phyloP scores from a whole-genome alignment of 2,113 vertebrate species.

The Scatophagus argus region DNA sequence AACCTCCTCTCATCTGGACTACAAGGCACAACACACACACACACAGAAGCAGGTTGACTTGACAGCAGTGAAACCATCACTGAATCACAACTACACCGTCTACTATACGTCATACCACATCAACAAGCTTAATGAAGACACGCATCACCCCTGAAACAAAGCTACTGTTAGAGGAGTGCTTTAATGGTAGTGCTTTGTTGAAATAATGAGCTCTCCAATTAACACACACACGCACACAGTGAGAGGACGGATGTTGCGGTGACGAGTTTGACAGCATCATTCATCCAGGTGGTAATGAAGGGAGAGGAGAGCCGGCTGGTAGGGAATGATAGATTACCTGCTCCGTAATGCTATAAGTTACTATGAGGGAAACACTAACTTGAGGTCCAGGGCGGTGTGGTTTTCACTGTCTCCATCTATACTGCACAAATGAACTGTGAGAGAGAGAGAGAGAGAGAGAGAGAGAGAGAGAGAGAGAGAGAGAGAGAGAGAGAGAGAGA shows the following conservation, averaged over 20 bases:
- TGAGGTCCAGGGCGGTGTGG: constrained; percentile 93
- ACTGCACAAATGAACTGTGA: constrained; percentile 92
- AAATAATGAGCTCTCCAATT: constrained; percentile 35
- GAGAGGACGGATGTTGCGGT: constrained; percentile 45
- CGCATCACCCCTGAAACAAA: constrained; percentile 42
- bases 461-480: too few relatives aligned
- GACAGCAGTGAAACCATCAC: background rate
- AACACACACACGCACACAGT: constrained; percentile 30
- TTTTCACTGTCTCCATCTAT: constrained; percentile 91
- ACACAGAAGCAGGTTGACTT: constrained; percentile 37
- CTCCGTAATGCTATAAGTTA: constrained; percentile 74
- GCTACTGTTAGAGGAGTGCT: constrained; percentile 25
- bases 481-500: too few relatives aligned
- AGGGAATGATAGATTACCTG: constrained; percentile 68
- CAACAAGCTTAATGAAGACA: constrained; percentile 35
- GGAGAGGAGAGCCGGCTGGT: constrained; percentile 39
- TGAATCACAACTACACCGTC: constrained; percentile 29
- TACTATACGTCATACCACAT: constrained; percentile 6
- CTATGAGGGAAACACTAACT: constrained; percentile 87
- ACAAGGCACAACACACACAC: constrained; percentile 46
- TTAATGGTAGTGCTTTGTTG: constrained; percentile 23
- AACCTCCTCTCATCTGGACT: constrained; percentile 94
- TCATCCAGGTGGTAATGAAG: constrained; percentile 65
- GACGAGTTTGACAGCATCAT: constrained; percentile 61
- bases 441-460: constrained; percentile 44